These are phyloP conservation scores for Ophiothrix spiculata DNA, from an alignment of 35 echinoderm and acorn worm species.

Conservation along the genomic window DNA sequence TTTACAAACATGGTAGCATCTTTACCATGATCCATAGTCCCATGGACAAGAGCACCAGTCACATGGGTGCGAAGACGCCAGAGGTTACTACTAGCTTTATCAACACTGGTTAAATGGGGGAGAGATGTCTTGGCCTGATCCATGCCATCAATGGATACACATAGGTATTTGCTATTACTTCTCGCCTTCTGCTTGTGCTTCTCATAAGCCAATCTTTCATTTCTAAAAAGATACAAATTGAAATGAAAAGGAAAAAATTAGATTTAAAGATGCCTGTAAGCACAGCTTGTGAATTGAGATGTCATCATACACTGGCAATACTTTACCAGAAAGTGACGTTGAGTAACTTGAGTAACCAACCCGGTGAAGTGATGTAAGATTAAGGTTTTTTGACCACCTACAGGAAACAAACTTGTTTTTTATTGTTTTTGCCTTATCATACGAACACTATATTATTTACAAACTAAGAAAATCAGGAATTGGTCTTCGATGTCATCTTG, in stretches of 20 bases:
- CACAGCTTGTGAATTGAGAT: no score
- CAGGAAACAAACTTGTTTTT: no score
- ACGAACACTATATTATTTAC: no score
- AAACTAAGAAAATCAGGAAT: no score
- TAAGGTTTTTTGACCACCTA: no score
- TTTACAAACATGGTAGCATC: neutral
- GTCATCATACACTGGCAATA: no score
- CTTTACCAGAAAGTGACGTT: no score
- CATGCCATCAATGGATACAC: neutral
- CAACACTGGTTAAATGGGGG: neutral
- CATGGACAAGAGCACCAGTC: neutral
- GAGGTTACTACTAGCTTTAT: neutral
- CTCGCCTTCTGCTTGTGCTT: neutral
- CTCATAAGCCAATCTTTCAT: neutral
- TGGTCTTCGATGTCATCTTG: no score
- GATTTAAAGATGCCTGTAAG: neutral
- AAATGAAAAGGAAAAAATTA: neutral
- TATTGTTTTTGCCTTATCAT: no score
- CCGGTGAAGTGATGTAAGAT: no score
- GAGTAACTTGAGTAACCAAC: no score
- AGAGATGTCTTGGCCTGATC: neutral
- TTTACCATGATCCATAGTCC: neutral
- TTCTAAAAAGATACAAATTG: neutral
- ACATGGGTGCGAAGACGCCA: neutral
- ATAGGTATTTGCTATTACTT: neutral